phyloP scores from a whole-genome alignment of 2,888 invertebrate genomes.

The Agrochola lota region DNA sequence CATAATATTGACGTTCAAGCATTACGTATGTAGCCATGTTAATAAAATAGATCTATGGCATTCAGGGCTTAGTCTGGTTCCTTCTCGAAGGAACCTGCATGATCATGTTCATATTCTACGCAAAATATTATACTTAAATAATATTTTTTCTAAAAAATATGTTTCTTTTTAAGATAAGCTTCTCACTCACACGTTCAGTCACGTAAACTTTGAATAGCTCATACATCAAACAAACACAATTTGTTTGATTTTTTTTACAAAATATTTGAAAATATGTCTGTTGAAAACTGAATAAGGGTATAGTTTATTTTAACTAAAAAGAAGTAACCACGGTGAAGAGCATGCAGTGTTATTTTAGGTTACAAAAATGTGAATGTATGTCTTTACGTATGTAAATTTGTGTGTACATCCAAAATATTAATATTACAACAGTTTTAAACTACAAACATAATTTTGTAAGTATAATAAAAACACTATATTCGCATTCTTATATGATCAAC shows the following conservation, averaged over 20 bases:
- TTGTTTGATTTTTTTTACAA: not conserved
- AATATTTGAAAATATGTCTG: slow-evolving; percentile 20
- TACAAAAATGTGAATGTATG: not conserved
- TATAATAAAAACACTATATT: too few relatives aligned
- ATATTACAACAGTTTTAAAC: too few relatives aligned
- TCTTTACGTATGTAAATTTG: too few relatives aligned
- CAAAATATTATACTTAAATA: not conserved
- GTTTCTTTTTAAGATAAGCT: slow-evolving; percentile 11
- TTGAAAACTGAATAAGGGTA: not conserved
- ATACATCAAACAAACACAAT: slow-evolving; percentile 31
- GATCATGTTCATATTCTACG: not conserved
- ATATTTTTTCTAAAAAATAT: not conserved
- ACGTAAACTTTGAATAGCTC: slow-evolving; percentile 44
- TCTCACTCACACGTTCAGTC: slow-evolving; percentile 6
- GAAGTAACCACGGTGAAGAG: not conserved
- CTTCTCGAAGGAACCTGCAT: not conserved
- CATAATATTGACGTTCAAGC: not conserved
- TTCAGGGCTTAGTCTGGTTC: not conserved
- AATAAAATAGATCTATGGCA: not conserved
- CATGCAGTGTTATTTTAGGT: not conserved
- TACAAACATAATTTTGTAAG: too few relatives aligned
- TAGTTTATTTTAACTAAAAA: slow-evolving; percentile 1
- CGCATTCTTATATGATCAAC: too few relatives aligned
- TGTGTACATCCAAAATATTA: too few relatives aligned
- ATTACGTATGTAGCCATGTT: not conserved